Conservation (phyloP, 2,113 vertebrate species). For the Chaenocephalus aceratus region DNA sequence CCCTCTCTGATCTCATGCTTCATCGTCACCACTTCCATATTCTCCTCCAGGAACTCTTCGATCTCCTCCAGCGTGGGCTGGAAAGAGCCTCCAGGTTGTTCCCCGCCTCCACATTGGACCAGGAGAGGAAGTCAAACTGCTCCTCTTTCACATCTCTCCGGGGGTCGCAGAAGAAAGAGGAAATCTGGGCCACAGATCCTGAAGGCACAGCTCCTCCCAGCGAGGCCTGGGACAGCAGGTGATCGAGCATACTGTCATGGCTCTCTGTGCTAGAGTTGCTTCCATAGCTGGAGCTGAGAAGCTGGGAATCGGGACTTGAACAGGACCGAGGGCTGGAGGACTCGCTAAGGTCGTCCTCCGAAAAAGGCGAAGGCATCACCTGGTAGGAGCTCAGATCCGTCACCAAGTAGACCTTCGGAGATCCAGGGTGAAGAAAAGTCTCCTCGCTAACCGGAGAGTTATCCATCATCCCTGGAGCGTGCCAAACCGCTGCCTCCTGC, state of each 20-base stretch:
- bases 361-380: constrained; percentile 90
- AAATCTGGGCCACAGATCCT: constrained; percentile 45
- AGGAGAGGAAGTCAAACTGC: constrained; percentile 86
- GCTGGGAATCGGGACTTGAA: constrained; percentile 91
- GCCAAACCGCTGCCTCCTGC: constrained; percentile 33
- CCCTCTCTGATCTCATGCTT: constrained; percentile 85
- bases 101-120: constrained; percentile 83
- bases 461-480: constrained; percentile 91
- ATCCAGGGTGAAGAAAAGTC: constrained; percentile 83
- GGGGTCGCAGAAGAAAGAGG: constrained; percentile 85
- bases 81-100: constrained; percentile 85
- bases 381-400: constrained; percentile 86
- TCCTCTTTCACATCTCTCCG: constrained; percentile 90
- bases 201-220: constrained; percentile 75
- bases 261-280: constrained; percentile 86
- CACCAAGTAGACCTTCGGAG: constrained; percentile 84
- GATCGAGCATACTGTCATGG: constrained; percentile 93
- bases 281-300: constrained; percentile 90
- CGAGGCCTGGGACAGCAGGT: constrained; percentile 91
- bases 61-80: constrained; percentile 96
- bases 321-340: constrained; percentile 94
- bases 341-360: constrained; percentile 91
- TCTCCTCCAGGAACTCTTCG: constrained; percentile 96
- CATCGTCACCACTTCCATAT: constrained; percentile 89
- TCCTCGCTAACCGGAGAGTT: constrained; percentile 87